phyloP scores from a whole-genome alignment of 2,888 invertebrate species.

The Ametastegia equiseti region DNA sequence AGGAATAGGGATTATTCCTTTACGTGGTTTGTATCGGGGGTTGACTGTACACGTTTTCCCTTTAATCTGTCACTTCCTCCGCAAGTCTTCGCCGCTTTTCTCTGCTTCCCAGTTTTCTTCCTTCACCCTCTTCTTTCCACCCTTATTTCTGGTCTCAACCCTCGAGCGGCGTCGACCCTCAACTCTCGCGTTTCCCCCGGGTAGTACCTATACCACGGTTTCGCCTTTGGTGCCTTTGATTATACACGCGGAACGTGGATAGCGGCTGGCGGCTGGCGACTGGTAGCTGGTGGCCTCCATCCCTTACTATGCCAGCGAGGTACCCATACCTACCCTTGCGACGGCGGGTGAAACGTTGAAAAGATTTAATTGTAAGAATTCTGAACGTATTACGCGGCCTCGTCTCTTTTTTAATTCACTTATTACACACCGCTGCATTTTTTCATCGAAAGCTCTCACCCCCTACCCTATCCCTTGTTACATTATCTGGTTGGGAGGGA shows the following conservation, averaged over 20 bases:
- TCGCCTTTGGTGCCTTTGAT: slow-evolving; percentile 26
- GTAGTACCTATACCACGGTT: not conserved
- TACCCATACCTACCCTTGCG: no score
- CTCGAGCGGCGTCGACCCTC: slow-evolving; percentile 29
- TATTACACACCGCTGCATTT: slow-evolving; percentile 23
- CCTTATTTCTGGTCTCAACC: not conserved
- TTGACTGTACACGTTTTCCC: slow-evolving; percentile 39
- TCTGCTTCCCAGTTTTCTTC: not conserved
- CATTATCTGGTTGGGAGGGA: no score
- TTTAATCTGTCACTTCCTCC: slow-evolving; percentile 37
- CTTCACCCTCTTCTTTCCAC: not conserved
- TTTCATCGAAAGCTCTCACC: not conserved
- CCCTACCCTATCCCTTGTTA: not conserved
- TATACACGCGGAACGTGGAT: slow-evolving; percentile 30
- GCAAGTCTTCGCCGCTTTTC: not conserved
- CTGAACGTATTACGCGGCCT: slow-evolving; percentile 40
- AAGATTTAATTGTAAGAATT: slow-evolving; percentile 58
- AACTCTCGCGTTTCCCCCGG: not conserved
- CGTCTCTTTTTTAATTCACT: slow-evolving; percentile 35
- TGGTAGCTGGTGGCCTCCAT: no score
- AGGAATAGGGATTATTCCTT: slow-evolving; percentile 5
- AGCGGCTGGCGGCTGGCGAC: no score
- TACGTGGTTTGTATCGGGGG: slow-evolving; percentile 23
- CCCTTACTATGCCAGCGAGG: no score
- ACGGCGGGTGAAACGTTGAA: slow-evolving; percentile 46